phyloP scores from a whole-genome alignment of 92 coral and sea anemone species.

The Zoanthus sansibaricus region DNA sequence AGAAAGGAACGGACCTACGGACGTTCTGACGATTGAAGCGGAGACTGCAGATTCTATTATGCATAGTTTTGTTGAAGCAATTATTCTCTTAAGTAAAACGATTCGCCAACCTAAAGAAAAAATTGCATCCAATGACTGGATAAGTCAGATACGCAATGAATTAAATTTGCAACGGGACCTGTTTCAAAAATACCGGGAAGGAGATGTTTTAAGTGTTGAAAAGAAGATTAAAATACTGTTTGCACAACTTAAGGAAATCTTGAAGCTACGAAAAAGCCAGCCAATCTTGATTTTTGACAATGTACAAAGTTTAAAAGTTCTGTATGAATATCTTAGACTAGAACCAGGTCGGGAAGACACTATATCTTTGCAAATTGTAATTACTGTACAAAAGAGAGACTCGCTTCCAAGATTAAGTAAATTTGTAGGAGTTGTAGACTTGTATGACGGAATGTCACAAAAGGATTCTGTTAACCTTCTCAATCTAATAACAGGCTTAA shows the following conservation, averaged over 20 bases:
- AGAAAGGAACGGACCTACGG: constrained; percentile 58
- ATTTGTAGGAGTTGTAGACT: constrained; percentile 54
- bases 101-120: too few relatives aligned
- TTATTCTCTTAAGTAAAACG: constrained; percentile 59
- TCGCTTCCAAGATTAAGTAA: constrained; percentile 59
- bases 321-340: constrained; percentile 65
- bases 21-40: constrained; percentile 76
- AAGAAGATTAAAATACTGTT: constrained; percentile 55
- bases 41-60: constrained; percentile 61
- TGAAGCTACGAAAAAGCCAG: constrained; percentile 66
- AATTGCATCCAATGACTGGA: constrained; percentile 32
- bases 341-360: constrained; percentile 75
- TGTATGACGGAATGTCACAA: constrained; percentile 73
- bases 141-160: constrained; percentile 65
- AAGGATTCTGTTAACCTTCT: constrained; percentile 70
- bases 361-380: constrained; percentile 58
- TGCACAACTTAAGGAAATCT: constrained; percentile 68
- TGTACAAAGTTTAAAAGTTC: constrained; percentile 61
- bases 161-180: constrained; percentile 56
- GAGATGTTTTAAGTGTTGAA: constrained; percentile 52
- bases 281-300: constrained; percentile 87
- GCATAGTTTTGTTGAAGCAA: constrained; percentile 67
- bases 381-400: constrained; percentile 70
- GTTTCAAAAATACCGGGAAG: constrained; percentile 48
- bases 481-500: constrained; percentile 58